Base-by-base conservation (phyloP, 2,113 vertebrate species). In the Hippoglossus stenolepis region DNA sequence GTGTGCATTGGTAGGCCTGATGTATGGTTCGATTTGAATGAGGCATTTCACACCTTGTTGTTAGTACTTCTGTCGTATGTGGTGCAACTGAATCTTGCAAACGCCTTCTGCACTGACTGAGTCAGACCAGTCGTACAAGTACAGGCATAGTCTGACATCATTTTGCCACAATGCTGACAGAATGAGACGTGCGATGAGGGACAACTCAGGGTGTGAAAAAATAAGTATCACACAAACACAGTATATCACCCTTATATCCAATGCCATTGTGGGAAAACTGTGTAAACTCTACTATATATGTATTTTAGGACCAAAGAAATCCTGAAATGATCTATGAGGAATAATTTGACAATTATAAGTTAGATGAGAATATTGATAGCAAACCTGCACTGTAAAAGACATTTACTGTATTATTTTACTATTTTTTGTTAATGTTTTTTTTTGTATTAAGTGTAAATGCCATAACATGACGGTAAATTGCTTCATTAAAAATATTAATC, bases 31-130 rank as follows among this genome's bases (percentile, higher is more conserved):
- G 70, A 72, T 69, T 79, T 81, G 79, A 88, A 82, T 83, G 73
- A 86, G 73, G 47, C 43, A 76, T 83, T 89, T 90, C 73, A 81
- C 85, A 84, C 80, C 82, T 81, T 66, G 49, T 43, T 54, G 62
- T 73, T 38, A 77, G 69, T 71, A 57, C 71, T 43, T 73, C 6
- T 57, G 31, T 79, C 15, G 12, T 53, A 47, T 69, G 71, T 60
- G 59, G 62, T 61, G 73, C 28, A 72, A 40, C 51, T 35, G 9
- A 80, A 76, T 80, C 79, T 73, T 84, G 62, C 68, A 75, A 87
- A 80, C 70, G 62, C 70, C 80, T 71, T 75, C 65, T 80, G 58
- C 51, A 45, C 56, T 15, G 59, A 73, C 60, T 78, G 57, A 83
- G 54, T 79, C 75, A 57, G 0, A 76, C 38, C 26, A 57, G 73